Evolutionary conservation across 1,140 invertebrate species (phyloP), one percentile per base, ranked within the genome.

Genomic region (Drosophila prosaltans): DNA sequence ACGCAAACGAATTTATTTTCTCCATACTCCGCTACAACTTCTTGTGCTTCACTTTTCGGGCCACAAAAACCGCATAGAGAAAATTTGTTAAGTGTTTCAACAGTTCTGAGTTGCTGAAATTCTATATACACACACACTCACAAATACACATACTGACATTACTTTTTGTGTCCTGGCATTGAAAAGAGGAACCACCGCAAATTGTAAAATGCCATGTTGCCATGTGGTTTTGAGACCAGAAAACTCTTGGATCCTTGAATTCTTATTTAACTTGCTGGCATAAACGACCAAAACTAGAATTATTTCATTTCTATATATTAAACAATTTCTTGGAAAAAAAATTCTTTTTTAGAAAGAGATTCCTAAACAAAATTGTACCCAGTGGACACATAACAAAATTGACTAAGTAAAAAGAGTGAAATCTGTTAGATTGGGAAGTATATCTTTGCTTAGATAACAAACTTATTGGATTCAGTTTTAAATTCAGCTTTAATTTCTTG

Each of bases 121-220:
- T 51, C 21, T 51, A 51, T 51, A 10, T 26, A 75, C 26, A 43
- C 28, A 32, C n/a, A 16, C 36, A 51, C 39, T 43, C 45, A 45
- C 54, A 65, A 58, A 45, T 10, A 0, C 43, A 21, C 43, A 43
- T 21, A 7, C 21, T 51, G 16, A 51, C 45, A 7, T 55, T 16
- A 16, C 16, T 69, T 55, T 65, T 70, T 48, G 3, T 21, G 43
- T 30, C 63, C 16, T 16, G 54, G 55, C 55, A 83, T 59, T 73
- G 45, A 48, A 48, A 48, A 48, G 16, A 21, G 45, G 45, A 48
- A 48, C 16, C 3, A 24, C 45, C 45, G 21, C 45, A 51, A 51
- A 51, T 51, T 51, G 45, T 51, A 8, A 51, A 51, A 51, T 51
- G 45, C 45, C 45, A 48, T 48, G 45, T 48, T 48, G 45, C 8